phyloP scores from a whole-genome alignment of 2,888 invertebrate genomes.

The Camponotus fellah region DNA sequence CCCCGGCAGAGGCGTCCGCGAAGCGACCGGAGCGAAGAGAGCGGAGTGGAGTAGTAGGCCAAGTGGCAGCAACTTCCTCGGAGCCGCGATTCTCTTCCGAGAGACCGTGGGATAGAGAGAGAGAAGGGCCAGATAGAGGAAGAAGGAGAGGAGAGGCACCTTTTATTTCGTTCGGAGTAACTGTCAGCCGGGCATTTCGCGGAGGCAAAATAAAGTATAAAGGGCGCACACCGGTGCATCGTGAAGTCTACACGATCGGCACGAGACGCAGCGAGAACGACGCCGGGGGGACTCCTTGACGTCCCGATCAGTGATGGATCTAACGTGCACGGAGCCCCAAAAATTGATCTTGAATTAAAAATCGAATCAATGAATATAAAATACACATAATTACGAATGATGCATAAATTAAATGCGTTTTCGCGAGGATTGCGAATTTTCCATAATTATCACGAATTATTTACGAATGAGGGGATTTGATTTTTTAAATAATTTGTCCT shows the following conservation, averaged over 20 bases:
- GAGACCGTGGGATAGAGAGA: slow-evolving; percentile 37
- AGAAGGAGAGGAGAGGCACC: slow-evolving; percentile 59
- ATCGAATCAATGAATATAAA: not conserved
- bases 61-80: slow-evolving; percentile 83
- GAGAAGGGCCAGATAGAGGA: slow-evolving; percentile 9
- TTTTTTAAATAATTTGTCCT: not conserved
- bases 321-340: slow-evolving; percentile 11
- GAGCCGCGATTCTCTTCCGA: slow-evolving; percentile 69
- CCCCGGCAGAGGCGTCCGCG: slow-evolving; percentile 76
- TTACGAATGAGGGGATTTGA: not conserved
- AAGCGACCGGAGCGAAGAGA: slow-evolving; percentile 64
- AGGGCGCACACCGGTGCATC: slow-evolving; percentile 78
- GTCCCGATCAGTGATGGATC: slow-evolving; percentile 45
- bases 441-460: not conserved
- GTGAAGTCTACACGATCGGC: slow-evolving; percentile 69
- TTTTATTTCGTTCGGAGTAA: slow-evolving; percentile 80
- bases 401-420: not conserved
- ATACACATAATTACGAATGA: not conserved
- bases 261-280: slow-evolving; percentile 30
- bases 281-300: slow-evolving; percentile 10
- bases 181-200: slow-evolving; percentile 79
- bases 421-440: not conserved
- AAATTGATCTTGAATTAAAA: not conserved
- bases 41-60: slow-evolving; percentile 85
- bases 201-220: slow-evolving; percentile 79